Conservation (phyloP, 2,113 vertebrate species). For the Zapornia atra region DNA sequence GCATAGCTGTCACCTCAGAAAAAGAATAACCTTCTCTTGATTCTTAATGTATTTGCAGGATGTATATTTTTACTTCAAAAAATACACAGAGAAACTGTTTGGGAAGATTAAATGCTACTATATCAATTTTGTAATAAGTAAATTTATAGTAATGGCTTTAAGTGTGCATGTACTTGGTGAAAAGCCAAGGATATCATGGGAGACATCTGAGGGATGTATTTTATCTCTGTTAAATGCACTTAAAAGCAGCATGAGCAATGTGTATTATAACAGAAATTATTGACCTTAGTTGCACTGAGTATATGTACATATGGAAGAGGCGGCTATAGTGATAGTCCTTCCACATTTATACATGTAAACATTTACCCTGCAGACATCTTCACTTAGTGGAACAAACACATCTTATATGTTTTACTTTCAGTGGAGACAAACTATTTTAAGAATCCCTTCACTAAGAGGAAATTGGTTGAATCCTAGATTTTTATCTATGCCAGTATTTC, state of each 20-base stretch:
- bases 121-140: background rate
- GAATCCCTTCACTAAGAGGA: background rate
- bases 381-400: background rate
- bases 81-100: background rate
- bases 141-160: background rate
- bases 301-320: slow-evolving; percentile 22
- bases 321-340: slow-evolving; percentile 27
- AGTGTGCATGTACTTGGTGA: slow-evolving; percentile 13
- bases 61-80: background rate
- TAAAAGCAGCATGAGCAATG: slow-evolving; percentile 37
- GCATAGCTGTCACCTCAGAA: background rate
- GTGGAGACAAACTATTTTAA: background rate
- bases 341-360: slow-evolving; percentile 16
- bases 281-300: background rate
- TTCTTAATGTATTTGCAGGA: background rate
- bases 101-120: background rate
- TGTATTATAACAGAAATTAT: slow-evolving; percentile 16
- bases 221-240: slow-evolving; percentile 12
- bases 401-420: background rate
- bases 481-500: background rate
- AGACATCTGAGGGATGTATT: slow-evolving; percentile 39
- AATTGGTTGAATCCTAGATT: background rate
- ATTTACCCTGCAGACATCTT: slow-evolving; percentile 36
- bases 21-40: background rate
- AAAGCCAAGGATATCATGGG: slow-evolving; percentile 14